These are phyloP conservation scores for Carettochelys insculpta DNA, from an alignment of 2,113 vertebrate species.

Conservation along the genomic window DNA sequence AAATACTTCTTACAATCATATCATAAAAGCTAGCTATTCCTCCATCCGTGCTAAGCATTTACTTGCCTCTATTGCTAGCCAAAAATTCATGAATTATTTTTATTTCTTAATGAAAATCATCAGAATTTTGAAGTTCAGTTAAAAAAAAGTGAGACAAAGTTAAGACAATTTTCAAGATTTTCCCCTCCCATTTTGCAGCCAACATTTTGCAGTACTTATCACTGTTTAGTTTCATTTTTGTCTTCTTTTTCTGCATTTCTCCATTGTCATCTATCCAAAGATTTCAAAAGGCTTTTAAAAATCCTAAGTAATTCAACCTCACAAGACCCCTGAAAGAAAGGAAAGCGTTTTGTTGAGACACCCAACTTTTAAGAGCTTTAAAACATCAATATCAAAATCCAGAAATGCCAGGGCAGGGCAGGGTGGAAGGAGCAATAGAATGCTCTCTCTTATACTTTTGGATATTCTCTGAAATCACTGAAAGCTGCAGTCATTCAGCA, in stretches of 20 bases:
- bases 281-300: neutral
- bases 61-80: neutral
- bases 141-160: neutral
- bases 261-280: neutral
- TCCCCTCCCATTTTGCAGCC: neutral
- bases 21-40: rapidly evolving
- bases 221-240: neutral
- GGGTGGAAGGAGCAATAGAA: constrained; percentile 54
- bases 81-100: neutral
- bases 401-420: neutral
- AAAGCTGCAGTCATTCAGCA: neutral
- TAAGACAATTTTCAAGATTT: neutral
- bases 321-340: neutral
- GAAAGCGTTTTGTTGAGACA: neutral
- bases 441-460: neutral
- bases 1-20: neutral
- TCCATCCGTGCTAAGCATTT: neutral
- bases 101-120: neutral
- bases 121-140: neutral
- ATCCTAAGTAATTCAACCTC: neutral
- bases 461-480: neutral
- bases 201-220: neutral
- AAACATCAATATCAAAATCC: neutral
- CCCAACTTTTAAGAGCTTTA: neutral
- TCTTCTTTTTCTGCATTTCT: neutral